Base-by-base conservation (phyloP, 2,113 vertebrate species). In the Bungarus multicinctus region DNA sequence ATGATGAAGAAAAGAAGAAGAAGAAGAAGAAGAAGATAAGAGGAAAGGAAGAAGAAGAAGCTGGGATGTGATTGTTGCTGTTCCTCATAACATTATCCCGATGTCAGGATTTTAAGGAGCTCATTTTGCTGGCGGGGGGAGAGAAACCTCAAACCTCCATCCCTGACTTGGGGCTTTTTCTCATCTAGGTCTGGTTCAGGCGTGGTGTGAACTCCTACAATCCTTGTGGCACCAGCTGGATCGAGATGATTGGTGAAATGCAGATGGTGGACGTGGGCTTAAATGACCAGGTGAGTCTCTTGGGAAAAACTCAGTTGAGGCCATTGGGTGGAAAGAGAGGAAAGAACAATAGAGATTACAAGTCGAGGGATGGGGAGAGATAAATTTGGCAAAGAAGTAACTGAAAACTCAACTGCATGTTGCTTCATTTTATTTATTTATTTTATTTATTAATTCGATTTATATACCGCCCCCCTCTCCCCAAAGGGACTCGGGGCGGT, bases 231-330 rank as follows among this genome's bases (percentile, higher is more conserved):
- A 99, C 99, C 16, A 98, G 99, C 94, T 99, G 99, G 99, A 98
- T 99, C 85, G 98, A 98, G 97, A 99, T 99, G 99, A 98, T 99
- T 43, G 99, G 99, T 90, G 99, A 99, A 94, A 99, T 99, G 99
- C 96, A 98, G 90, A 99, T 99, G 99, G 97, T 99, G 94, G 98
- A 98, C 3, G 98, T 99, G 30, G 99, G 99, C 91, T 98, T 99
- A 85, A 99, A 99, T 4, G 99, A 99, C 94, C 99, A 99, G 98
- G 99, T 99, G 90, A 89, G 97, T 57, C 0, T 47, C 3, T 47
- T 45, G 5, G 60, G 60, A 14, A 58, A 58, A 58, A 58, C 57
- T 58, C 5, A 22, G 55, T 58, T 10, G 39, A 23, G 18, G 43
- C 45, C 18, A 39, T 6, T 14, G 47, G 16, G 30, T 45, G 23